Base-by-base conservation (phyloP, 2,113 vertebrate genomes). In the Dasyprocta punctata region DNA sequence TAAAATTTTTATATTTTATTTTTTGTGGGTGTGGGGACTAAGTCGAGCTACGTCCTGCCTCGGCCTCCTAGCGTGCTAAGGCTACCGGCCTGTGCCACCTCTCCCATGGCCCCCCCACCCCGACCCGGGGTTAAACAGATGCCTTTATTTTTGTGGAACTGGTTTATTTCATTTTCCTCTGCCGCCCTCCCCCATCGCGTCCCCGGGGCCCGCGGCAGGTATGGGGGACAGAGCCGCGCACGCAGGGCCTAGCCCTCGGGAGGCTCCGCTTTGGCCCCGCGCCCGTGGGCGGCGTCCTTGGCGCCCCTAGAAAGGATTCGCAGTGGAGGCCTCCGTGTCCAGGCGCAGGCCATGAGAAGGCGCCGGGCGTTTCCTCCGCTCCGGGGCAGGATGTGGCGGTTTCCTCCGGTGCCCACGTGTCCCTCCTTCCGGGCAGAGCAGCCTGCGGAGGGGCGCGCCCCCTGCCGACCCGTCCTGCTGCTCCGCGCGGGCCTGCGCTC, bases 351-450 rank as follows among this genome's bases (percentile, higher is more conserved):
- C 87, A 52, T 63, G 86, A 90, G 89, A 96, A 93, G 86, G 33
- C 36, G 44, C n/a, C 33, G 86, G 69, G 95, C n/a, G 30, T 84
- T 26, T 92, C 26, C 2, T 30, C 92, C 6, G 16, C 14, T 63
- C 61, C 52, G n/a, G 93, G 86, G 73, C 96, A 89, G 69, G 65
- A 20, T 11, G 3, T 47, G 58, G 61, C 1, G 20, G 16, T 96
- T 41, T 86, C 47, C 91, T 84, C 97, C 54, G 94, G 19, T 47
- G 24, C 87, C 86, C 83, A n/a, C 97, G 54, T 97, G 95, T 98
- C 97, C 92, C 7, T 98, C 98, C 96, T 86, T 98, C 98, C 96
- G 54, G 77, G 16, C 17, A 54, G 30, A 95, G 96, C 30, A 93
- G n/a, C 90, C 86, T 92, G 63, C 88, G 65, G 22, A 86, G 12